Evolutionary conservation across 2,888 invertebrate genomes (phyloP), one percentile per base, ranked within the genome.

Genomic region (Tiliacea citrago): DNA sequence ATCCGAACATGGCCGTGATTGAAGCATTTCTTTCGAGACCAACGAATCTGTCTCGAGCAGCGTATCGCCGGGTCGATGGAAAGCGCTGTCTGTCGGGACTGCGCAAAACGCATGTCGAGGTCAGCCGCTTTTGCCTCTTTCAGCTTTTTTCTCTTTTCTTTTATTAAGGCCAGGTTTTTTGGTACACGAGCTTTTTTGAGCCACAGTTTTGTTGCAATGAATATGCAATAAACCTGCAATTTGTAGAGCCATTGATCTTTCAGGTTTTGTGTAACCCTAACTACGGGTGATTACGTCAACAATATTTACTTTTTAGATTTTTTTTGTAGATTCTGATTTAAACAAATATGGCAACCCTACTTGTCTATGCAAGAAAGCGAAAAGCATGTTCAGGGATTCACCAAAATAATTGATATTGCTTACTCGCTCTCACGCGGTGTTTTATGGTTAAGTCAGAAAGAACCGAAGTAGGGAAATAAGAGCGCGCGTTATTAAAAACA

Each of bases 61-160:
- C 63, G 42, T 35, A 68, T 47, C 42, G 62, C 58, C 49, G 67
- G 75, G 82, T 80, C 81, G 81, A 84, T 86, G 86, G 81, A 84
- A 82, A 88, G 81, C 78, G 71, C 55, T 68, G 49, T 72, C 67
- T 60, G 67, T 67, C 70, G 73, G 77, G 68, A 71, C 76, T 75
- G 73, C 81, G 76, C 79, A 82, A 75, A 79, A 73, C 77, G 73
- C 76, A 70, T 55, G 51, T 62, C 86, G 88, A 90, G 88, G 89
- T 88, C 88, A 82, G 45, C 83, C 79, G 49, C 83, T 83, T 29
- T 84, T 84, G 78, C 81, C 74, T 58, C 83, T 77, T 84, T 85
- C n/a, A n/a, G n/a, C n/a, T n/a, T 29, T 84, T 84, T 79, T 81
- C 74, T 58, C 83, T 77, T 84, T 85, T 88, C 83, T 88, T 85